Percentiles rank a stretch among this genome's conserved stretches.
phyloP scores from a whole-genome alignment of 2,113 vertebrate genomes.

The Haemorhous mexicanus region DNA sequence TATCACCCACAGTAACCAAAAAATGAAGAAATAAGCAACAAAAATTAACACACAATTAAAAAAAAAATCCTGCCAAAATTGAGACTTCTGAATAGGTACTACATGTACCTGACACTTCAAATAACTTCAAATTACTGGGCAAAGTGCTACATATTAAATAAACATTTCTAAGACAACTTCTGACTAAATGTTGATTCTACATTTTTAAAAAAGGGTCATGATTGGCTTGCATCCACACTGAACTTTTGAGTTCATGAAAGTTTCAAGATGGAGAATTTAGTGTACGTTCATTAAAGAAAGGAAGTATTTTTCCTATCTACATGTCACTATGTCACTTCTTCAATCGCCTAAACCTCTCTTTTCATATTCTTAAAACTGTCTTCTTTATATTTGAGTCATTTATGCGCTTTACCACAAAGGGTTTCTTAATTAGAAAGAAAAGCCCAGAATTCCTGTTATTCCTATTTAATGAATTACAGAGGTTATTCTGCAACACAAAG shows the following conservation, averaged over 20 bases:
- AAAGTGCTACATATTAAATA: neutral
- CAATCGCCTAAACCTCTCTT: neutral
- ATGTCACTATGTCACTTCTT: neutral
- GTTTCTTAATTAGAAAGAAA: neutral
- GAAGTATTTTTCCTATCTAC: neutral
- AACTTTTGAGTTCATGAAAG: neutral
- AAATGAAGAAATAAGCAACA: neutral
- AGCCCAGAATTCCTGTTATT: neutral
- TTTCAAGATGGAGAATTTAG: neutral
- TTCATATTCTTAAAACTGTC: neutral
- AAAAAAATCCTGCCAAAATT: neutral
- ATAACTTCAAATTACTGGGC: neutral
- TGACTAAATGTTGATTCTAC: neutral
- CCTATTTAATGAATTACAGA: neutral
- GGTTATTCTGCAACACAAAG: neutral
- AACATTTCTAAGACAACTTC: neutral
- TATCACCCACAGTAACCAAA: neutral
- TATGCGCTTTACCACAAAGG: rapidly evolving
- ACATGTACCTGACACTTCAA: neutral
- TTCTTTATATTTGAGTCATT: neutral
- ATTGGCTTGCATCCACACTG: neutral
- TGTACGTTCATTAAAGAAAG: neutral
- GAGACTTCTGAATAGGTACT: neutral
- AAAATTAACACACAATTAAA: neutral
- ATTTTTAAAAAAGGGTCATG: neutral